Percentiles rank a stretch among this genome's conserved stretches.
These are phyloP conservation scores for Aphis craccivora DNA, from an alignment of 1,140 invertebrate species.

Conservation along the genomic window DNA sequence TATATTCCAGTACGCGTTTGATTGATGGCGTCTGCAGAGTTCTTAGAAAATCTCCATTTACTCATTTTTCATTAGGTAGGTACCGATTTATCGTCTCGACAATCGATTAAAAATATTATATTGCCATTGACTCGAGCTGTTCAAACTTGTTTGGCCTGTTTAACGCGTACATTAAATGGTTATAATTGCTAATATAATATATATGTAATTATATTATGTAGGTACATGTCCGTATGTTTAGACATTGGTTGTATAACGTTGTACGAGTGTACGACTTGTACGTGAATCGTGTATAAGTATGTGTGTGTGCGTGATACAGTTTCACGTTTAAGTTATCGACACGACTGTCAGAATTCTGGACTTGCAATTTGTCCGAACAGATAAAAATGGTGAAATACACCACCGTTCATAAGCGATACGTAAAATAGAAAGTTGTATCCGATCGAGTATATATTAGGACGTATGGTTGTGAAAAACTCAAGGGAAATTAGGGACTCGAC, in stretches of 20 bases:
- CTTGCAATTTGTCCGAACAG: not conserved
- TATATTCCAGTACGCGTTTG: not conserved
- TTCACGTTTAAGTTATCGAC: not conserved
- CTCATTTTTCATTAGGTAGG: not conserved
- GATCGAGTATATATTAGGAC: not conserved
- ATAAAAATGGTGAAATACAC: not conserved
- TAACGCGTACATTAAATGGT: not conserved
- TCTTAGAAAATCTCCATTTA: not conserved
- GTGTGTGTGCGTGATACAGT: not conserved
- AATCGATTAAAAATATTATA: not conserved
- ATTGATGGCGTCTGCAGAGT: not conserved
- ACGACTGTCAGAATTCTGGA: not conserved
- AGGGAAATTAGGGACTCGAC: not conserved
- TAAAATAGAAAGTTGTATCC: not conserved
- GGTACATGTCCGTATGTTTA: not conserved
- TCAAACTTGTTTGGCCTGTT: slow-evolving; percentile 18
- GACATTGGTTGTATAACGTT: no score
- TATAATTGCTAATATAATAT: not conserved
- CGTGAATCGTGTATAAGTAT: not conserved
- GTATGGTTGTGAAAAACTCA: not conserved
- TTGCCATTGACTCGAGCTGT: not conserved
- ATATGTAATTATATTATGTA: not conserved
- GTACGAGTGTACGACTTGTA: no score
- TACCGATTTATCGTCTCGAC: not conserved
- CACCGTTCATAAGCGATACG: not conserved